Evolutionary conservation across 2,113 vertebrate species (phyloP), one percentile per base, ranked within the genome.

Genomic region (Pollimyrus isidori): DNA sequence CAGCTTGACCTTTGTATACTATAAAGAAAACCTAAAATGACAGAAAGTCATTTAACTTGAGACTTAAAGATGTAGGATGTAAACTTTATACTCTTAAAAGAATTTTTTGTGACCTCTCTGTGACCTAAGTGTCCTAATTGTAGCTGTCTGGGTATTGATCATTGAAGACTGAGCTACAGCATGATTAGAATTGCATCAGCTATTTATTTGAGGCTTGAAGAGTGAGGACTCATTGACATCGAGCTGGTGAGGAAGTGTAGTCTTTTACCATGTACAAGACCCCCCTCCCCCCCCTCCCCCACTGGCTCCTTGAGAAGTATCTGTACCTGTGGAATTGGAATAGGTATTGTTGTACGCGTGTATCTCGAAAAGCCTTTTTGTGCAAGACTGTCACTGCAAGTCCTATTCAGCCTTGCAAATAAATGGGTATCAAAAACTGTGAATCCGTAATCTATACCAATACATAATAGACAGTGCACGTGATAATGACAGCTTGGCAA

Each of bases 121-220:
- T 96, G 95, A 96, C 95, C 95, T 92, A 87, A 91, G 92, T 92
- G 91, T 93, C 94, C 95, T 96, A 95, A 96, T 96, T 96, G 94
- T 95, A 93, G 94, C 95, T 95, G 95, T 95, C 92, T 92, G 89
- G 92, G 92, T 95, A 96, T 96, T 95, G 96, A 96, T 96, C 93
- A 92, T 91, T 88, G 91, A 92, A 94, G 94, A 92, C 91, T 95
- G 94, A 95, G 93, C 95, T 95, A 96, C 94, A 91, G 92, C 92
- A 92, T 94, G 94, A 95, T 95, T 95, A 95, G 93, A 85, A 88
- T 90, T 88, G 88, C 91, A 90, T 90, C 89, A 89, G 52, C 80
- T 86, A 58, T 91, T 94, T 95, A 93, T 89, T 92, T 92, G 89
- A 91, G 88, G 90, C 90, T 91, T 89, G 92, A 91, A 42, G 11